phyloP scores from a whole-genome alignment of 2,113 vertebrate species.

The Tor tambroides region DNA sequence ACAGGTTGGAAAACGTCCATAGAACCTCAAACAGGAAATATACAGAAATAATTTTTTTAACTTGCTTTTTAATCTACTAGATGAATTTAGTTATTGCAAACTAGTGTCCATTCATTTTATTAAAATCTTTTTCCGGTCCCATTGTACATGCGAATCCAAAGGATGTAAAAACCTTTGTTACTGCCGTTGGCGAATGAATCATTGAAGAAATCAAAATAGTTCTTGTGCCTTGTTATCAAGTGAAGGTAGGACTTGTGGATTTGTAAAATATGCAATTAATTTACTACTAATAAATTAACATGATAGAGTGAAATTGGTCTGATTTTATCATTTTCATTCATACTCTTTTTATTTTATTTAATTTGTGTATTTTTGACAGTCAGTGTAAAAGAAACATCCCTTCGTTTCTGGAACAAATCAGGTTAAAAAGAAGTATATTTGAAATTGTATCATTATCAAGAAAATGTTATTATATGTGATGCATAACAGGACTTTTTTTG shows the following conservation, averaged over 20 bases:
- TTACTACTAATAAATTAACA: constrained; percentile 59
- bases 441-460: background rate
- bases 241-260: constrained; percentile 38
- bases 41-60: constrained; percentile 12
- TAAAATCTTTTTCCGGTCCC: constrained; percentile 9
- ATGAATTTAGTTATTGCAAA: constrained; percentile 10
- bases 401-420: background rate
- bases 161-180: constrained; percentile 14
- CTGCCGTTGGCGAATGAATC: constrained; percentile 19
- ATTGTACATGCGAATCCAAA: constrained; percentile 23
- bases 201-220: constrained; percentile 39
- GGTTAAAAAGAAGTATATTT: background rate
- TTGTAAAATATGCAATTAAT: constrained; percentile 28
- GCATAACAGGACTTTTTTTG: background rate
- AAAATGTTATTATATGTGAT: background rate
- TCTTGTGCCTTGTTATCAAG: constrained; percentile 51
- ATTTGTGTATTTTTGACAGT: background rate
- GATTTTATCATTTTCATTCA: constrained; percentile 44
- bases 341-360: background rate
- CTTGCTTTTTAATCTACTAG: constrained; percentile 36
- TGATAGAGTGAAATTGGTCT: constrained; percentile 49
- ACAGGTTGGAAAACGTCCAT: constrained; percentile 12
- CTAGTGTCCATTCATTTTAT: constrained; percentile 18
- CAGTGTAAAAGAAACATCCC: background rate
- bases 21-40: constrained; percentile 4